phyloP scores from a whole-genome alignment of 2,113 vertebrate genomes.

The Tonatia bakeri region DNA sequence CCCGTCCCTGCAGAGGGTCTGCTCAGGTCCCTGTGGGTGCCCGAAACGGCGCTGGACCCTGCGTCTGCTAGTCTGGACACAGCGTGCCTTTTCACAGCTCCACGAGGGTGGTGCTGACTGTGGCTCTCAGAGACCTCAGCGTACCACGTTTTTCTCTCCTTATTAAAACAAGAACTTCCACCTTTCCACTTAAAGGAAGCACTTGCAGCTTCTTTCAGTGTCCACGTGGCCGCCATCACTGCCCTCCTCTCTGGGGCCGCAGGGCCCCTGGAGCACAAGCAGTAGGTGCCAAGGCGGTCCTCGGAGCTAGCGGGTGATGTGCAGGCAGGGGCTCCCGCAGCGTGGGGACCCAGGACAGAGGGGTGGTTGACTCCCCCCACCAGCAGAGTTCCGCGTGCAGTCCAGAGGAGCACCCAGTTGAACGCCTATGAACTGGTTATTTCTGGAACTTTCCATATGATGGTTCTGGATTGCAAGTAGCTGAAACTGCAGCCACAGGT shows the following conservation, averaged over 20 bases:
- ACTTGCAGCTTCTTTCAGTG: not conserved
- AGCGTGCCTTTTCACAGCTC: too few species aligned
- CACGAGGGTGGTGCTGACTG: not conserved
- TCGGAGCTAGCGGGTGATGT: not conserved
- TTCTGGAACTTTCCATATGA: not conserved
- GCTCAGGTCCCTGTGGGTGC: not conserved
- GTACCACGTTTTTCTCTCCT: too few species aligned
- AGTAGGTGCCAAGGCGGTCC: not conserved
- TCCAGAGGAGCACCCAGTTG: not conserved
- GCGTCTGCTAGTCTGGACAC: not conserved
- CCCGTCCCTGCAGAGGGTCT: rapidly evolving
- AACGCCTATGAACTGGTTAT: too few species aligned
- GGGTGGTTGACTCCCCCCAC: not conserved
- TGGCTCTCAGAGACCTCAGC: not conserved
- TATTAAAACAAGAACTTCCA: not conserved
- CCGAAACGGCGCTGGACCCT: not conserved
- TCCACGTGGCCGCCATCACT: not conserved
- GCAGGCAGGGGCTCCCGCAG: not conserved
- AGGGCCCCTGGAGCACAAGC: not conserved
- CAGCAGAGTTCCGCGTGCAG: not conserved
- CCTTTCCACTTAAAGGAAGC: not conserved
- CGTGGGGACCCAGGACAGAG: not conserved
- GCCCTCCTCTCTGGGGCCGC: not conserved
- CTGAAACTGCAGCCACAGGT: not conserved
- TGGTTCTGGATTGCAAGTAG: not conserved